Conservation (phyloP, 2,797 vertebrate species). For the Stomatorhinus walkeri region DNA sequence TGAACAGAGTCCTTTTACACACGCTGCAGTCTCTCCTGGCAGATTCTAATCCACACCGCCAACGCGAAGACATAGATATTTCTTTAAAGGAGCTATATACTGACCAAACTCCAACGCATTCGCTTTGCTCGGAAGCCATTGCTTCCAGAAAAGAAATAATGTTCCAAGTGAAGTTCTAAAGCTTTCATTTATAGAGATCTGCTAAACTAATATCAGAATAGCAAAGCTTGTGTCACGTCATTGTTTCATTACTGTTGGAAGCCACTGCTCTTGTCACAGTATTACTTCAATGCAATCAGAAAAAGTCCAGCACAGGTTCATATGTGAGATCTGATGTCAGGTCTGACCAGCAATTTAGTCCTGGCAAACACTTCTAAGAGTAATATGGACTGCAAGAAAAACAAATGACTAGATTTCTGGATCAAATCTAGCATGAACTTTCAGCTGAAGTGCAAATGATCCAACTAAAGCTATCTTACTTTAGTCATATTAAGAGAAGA, state of each 20-base stretch:
- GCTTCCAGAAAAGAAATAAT: background rate
- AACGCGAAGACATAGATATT: background rate
- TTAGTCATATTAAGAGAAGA: background rate
- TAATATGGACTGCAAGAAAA: background rate
- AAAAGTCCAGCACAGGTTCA: background rate
- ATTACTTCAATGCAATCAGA: background rate
- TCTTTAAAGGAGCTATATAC: background rate
- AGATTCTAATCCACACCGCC: background rate
- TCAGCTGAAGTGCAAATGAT: background rate
- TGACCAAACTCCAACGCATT: background rate
- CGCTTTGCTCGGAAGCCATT: background rate
- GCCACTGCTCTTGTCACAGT: background rate
- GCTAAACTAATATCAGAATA: background rate
- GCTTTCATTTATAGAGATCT: background rate
- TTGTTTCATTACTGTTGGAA: background rate
- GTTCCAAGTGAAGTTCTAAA: background rate
- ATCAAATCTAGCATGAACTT: background rate
- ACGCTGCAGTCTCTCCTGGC: background rate
- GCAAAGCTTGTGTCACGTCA: background rate
- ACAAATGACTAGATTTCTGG: background rate
- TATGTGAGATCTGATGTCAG: background rate
- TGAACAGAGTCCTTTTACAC: constrained; percentile 13
- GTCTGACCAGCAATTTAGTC: background rate
- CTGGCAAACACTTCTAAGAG: background rate
- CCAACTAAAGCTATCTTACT: background rate